Base-by-base conservation (phyloP, 2,113 vertebrate species). In the Actenoides hombroni region DNA sequence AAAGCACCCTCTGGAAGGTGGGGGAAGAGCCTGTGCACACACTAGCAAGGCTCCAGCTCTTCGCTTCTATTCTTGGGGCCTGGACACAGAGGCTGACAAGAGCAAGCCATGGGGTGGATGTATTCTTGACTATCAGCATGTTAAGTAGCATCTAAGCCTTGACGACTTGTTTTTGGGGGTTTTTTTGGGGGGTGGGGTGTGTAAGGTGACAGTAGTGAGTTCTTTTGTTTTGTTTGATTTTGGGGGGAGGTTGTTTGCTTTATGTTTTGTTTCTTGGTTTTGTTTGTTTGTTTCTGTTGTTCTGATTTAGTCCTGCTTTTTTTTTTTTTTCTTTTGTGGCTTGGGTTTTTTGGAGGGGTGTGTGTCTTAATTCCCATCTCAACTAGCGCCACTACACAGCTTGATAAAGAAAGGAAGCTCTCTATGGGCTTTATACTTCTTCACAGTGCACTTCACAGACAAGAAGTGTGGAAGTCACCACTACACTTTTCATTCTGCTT, bases 41-140 rank as follows among this genome's bases (percentile, higher is more conserved):
- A n/a, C 19, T 6, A 83, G 75, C 80, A 51, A 26, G n/a, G 88
- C 48, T 71, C 25, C 37, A 61, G 64, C 77, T 86, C 85, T 39
- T 48, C 59, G 83, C 39, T n/a, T 44, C 60, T 33, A 35, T 4
- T 87, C 86, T 80, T 83, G 71, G 92, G 80, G 82, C 92, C 94
- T 9, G 5, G 94, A 92, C 95, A 92, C 94, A 40, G 54, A 56
- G 44, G 48, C 80, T 46, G 92, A 31, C 79, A 95, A 96, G 83
- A 94, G 87, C 70, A 31, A 90, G 37, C 77, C 1, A 0, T 16
- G 64, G 78, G 75, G 70, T 88, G 71, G 46, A 56, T 13, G 69
- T 28, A 64, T 69, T 77, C 53, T 42, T 15, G 7, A 49, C 48
- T 83, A 87, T 63, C 86, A 79, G 77, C 57, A n/a, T 12, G 24